Evolutionary conservation across 2,113 vertebrate species (phyloP), one percentile per base, ranked within the genome.

Genomic region (Otus sunia): DNA sequence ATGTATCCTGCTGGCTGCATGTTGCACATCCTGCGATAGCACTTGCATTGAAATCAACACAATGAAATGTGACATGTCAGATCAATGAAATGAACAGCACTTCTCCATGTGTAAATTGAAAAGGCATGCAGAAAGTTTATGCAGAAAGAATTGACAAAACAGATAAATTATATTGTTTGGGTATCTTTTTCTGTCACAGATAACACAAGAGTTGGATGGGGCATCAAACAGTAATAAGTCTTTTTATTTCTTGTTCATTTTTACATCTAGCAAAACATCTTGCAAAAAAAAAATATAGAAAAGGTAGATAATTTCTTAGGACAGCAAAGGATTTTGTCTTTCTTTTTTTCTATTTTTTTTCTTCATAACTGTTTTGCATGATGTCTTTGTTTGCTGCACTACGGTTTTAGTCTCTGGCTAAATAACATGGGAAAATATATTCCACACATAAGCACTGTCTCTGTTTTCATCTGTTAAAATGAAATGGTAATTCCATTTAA

Each of bases 31-130:
- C 78, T 90, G 69, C 14, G 29, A 53, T n/a, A 88, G n/a, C 84
- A 94, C 64, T 92, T 86, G 59, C 88, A 82, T 72, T 84, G 76
- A 96, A 93, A 95, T 81, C 96, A 94, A 25, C 92, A 94, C 94
- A 95, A 92, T 95, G 92, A 95, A 94, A 97, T 88, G 71, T 83
- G 91, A 96, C 2, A 3, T 87, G 77, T 82, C 86, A 93, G 80
- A 94, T 94, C 90, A 76, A 88, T 94, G 86, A 93, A 92, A 94
- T 91, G 91, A 96, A 60, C 76, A 91, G 37, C 83, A 50, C 15
- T 82, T 79, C 71, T 90, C 77, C 37, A 22, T 55, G 80, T 45
- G 29, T 41, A 69, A 89, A 78, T 56, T 43, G 39, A 69, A 77
- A 72, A 92, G 45, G 39, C 60, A 62, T 15, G 27, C 22, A 60